Evolutionary conservation across 2,113 vertebrate species (phyloP).

Genomic region (Pholis gunnellus): DNA sequence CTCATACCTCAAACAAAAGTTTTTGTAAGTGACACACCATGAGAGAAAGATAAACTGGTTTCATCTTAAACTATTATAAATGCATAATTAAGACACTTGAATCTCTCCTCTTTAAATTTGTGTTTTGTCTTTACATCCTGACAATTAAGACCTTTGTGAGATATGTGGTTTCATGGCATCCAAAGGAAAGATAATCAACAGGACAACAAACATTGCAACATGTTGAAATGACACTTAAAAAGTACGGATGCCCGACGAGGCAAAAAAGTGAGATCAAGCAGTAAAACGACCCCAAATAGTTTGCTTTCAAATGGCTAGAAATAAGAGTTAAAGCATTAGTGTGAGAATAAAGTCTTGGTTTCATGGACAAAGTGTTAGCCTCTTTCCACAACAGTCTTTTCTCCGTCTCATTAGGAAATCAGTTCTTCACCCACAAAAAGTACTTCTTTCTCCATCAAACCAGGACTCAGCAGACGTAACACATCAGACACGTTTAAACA

Average conservation of each 20-base stretch:
- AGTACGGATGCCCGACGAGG: not conserved
- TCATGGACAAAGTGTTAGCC: not conserved
- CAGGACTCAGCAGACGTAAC: slow-evolving; percentile 13
- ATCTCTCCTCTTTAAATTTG: not conserved
- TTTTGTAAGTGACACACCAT: slow-evolving; percentile 16
- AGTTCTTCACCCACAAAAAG: slow-evolving; percentile 3
- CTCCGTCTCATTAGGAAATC: not conserved
- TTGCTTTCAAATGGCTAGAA: slow-evolving; percentile 30
- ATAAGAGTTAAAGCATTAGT: slow-evolving; percentile 29
- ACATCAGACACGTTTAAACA: not conserved
- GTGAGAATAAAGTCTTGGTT: slow-evolving; percentile 25
- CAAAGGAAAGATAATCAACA: slow-evolving; percentile 23
- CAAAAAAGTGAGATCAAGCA: slow-evolving; percentile 5
- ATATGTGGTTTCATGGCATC: slow-evolving; percentile 39
- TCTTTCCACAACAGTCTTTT: not conserved
- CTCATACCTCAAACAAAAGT: slow-evolving; percentile 38
- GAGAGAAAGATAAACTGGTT: slow-evolving; percentile 21
- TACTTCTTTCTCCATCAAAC: not conserved
- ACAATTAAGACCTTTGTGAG: slow-evolving; percentile 29
- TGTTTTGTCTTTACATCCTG: slow-evolving; percentile 7
- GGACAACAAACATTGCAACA: slow-evolving; percentile 19
- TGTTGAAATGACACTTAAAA: slow-evolving; percentile 17
- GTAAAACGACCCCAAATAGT: slow-evolving; percentile 16
- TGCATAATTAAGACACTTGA: slow-evolving; percentile 48
- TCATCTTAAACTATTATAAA: slow-evolving; percentile 35